Evolutionary conservation across 2,797 vertebrate genomes (phyloP), one percentile per base, ranked within the genome.

Genomic region (Spinibarbus caldwelli): DNA sequence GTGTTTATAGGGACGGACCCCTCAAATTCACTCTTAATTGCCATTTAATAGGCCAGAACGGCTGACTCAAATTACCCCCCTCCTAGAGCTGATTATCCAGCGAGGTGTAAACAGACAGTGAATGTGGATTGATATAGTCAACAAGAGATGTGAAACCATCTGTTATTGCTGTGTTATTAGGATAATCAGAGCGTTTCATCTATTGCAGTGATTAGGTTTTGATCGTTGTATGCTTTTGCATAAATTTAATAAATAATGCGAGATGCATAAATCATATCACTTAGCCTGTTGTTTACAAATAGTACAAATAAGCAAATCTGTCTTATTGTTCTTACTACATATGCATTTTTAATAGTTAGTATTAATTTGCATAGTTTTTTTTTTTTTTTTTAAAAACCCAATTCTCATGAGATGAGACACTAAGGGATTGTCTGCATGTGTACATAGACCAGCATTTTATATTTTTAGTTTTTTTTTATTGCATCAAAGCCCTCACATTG

Each of bases 41-140:
- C 26, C 14, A 49, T 59, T 62, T 78, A 41, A 62, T 43, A 21
- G 76, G 15, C 76, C 31, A 15, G 4, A 64, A 19, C 77, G 41
- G 57, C 38, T 64, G 77, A 78, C 77, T 41, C 41, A 31, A 64
- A 64, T 79, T 8, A 79, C 57, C 52, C 38, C 62, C 57, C 52
- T 26, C 34, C 38, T 31, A 64, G 76, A 78, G 57, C 57, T 64
- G 54, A 78, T 62, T 78, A 78, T 21, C 6, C 76, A 78, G n/a
- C n/a, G 76, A 76, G 31, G 19, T 76, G 73, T 54, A 31, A 36
- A 76, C 19, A 11, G 72, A 73, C 43, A 14, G 17, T 52, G 21
- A 76, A 36, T 76, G 49, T 54, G 21, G 49, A 64, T 31, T 64
- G 26, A 64, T 78, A 29, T 2, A 78, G 3, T 19, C n/a, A 64